A percentile compares a stretch with the other conserved stretches of the same genome.
Conservation (phyloP, 1,140 invertebrate species). For the Pristionchus pacificus region DNA sequence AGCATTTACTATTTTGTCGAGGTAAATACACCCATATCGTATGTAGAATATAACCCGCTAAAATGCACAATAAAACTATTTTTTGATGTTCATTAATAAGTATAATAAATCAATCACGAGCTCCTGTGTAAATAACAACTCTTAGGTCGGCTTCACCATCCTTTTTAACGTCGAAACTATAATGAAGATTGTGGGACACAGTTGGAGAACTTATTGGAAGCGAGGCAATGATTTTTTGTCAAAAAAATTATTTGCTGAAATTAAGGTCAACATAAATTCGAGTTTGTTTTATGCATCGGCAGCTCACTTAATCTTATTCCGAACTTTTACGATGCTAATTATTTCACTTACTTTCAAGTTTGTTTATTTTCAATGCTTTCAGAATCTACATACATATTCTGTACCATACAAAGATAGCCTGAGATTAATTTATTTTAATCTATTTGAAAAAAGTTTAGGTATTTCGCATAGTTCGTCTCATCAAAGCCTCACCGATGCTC, state of each 20-base stretch:
- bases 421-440: too few relatives aligned
- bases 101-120: background rate
- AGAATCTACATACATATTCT: too few relatives aligned
- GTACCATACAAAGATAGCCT: too few relatives aligned
- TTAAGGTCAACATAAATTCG: constrained; percentile 86
- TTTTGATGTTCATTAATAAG: too few relatives aligned
- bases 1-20: constrained; percentile 87
- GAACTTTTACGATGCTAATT: constrained; percentile 77
- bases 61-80: too few relatives aligned
- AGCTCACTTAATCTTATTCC: constrained; percentile 88
- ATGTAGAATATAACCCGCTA: too few relatives aligned
- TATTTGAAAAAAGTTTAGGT: constrained; percentile 75
- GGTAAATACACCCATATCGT: constrained; percentile 59
- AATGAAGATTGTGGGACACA: constrained; percentile 96
- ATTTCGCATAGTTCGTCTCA: constrained; percentile 83
- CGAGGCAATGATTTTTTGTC: constrained; percentile 69
- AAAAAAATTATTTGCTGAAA: background rate
- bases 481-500: constrained; percentile 95
- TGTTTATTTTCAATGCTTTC: background rate
- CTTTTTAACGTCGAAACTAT: constrained; percentile 89
- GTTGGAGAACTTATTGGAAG: constrained; percentile 86
- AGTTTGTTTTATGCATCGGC: constrained; percentile 83
- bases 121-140: too few relatives aligned
- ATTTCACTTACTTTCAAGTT: constrained; percentile 88
- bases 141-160: constrained; percentile 80